Evolutionary conservation across 1,140 invertebrate species (phyloP), one percentile per base, ranked within the genome.

Genomic region (Papilio polytes): DNA sequence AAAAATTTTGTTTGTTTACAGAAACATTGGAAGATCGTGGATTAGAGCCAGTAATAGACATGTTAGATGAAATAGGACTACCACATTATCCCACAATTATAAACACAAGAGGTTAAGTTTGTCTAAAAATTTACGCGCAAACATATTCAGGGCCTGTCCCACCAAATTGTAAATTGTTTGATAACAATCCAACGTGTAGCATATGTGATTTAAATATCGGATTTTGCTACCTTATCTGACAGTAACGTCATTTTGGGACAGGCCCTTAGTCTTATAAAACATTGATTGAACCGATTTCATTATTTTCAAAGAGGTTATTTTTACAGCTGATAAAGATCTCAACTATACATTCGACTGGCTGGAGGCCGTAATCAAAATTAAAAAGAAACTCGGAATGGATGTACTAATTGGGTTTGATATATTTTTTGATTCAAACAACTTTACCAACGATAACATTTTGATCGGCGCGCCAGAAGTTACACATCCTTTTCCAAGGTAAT

Each of bases 341-440:
- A 85, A 85, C n/a, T 94, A 86, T 36, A 91, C 84, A 15, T 97
- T 96, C 81, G 94, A 97, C 92, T 97, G 97, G 96, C 85, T 97
- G 46, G 91, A 96, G 63, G 91, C 95, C 31, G 95, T 97, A 20
- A 96, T 96, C 22, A 95, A 95, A 44, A 94, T 97, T 1, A 97
- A 97, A 84, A 96, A 94, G 81, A 87, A 96, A 48, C 89, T 97
- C 1, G 96, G 96, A 12, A 96, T 96, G 92, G 97, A 97, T 83
- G 88, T 97, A 1, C 95, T 97, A 1, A 96, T 97, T 80, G 97
- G 97, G 0, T 96, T 97, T 74, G 96, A 96, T 80, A 95, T 97
- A n/a, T 95, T 96, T 85, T 95, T 96, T 0, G 97, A 97, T 95
- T 96, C 96, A 0, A 96, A 95, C 74, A 97, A 97, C 85, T 96